Percentiles rank a stretch among this genome's conserved stretches.
Evolutionary conservation across 2,797 vertebrate genomes (phyloP).

Genomic region (Ambastaia sidthimunki): DNA sequence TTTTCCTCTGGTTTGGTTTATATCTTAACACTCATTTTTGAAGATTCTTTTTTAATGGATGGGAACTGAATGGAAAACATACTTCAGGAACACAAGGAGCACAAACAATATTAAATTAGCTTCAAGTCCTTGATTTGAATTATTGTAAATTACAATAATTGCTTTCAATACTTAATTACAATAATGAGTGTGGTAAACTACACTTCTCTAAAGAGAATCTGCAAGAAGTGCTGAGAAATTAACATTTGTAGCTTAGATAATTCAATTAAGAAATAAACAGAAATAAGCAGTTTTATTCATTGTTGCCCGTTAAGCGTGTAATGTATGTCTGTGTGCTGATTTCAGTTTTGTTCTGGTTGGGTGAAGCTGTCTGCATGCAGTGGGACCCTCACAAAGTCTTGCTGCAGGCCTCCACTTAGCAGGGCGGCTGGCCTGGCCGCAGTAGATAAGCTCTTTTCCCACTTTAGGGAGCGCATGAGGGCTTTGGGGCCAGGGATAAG

Average conservation of each 20-base stretch:
- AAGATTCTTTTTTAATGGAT: no score
- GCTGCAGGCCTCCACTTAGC: constrained; percentile 27
- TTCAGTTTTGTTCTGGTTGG: constrained; percentile 22
- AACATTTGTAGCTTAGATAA: neutral
- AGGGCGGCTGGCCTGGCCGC: constrained; percentile 67
- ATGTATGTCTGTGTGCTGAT: constrained; percentile 8
- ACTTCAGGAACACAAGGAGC: neutral
- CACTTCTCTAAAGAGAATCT: neutral
- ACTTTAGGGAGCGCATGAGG: constrained; percentile 63
- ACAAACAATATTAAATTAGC: neutral
- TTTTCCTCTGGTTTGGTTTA: no score
- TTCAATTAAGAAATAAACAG: constrained; percentile 26
- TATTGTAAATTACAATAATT: neutral
- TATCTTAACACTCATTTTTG: no score
- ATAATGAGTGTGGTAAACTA: neutral
- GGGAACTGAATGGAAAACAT: neutral
- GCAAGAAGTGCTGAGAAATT: neutral
- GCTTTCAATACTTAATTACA: neutral
- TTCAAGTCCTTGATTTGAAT: neutral
- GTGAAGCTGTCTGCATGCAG: neutral
- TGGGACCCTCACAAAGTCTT: constrained; percentile 5
- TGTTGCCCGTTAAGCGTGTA: neutral
- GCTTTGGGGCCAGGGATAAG: constrained; percentile 67
- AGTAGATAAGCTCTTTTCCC: constrained; percentile 72
- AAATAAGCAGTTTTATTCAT: no score